Evolutionary conservation across 92 coral and sea anemone species (phyloP).

Genomic region (Zoanthus gigantus): DNA sequence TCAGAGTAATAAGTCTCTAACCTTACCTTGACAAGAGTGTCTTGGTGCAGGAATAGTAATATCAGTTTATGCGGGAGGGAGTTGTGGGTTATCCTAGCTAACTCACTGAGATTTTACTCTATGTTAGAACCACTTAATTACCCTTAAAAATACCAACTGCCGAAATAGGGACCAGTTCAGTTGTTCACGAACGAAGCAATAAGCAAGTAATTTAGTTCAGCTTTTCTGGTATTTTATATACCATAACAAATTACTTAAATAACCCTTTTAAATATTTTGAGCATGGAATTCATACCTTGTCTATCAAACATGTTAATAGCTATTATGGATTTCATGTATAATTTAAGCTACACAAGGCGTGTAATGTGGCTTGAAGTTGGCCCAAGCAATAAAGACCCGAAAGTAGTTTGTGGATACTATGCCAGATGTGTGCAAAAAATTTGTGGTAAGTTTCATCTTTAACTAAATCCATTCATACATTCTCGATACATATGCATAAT

Average conservation of each 20-base stretch:
- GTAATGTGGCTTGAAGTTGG: constrained; percentile 65
- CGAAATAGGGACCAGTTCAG: background rate
- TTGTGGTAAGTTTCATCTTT: constrained; percentile 9
- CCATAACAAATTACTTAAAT: background rate
- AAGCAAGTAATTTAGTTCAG: background rate
- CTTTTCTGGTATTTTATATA: background rate
- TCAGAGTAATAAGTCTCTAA: background rate
- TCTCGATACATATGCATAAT: background rate
- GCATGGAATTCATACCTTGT: background rate
- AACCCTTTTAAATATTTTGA: background rate
- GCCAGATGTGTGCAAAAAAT: constrained; percentile 41
- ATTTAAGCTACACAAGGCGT: constrained; percentile 48
- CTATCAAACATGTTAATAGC: background rate
- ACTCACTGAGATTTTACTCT: background rate
- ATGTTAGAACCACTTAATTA: background rate
- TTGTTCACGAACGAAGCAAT: background rate
- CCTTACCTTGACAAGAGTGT: background rate
- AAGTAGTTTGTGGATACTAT: constrained; percentile 47
- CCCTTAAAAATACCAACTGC: background rate
- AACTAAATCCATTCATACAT: background rate
- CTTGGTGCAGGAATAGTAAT: background rate
- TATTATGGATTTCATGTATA: background rate
- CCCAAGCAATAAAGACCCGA: constrained; percentile 58
- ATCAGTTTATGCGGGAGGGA: background rate
- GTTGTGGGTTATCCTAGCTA: background rate